Conservation (phyloP, 2,888 invertebrate genomes). For the Macrophya annulata region DNA sequence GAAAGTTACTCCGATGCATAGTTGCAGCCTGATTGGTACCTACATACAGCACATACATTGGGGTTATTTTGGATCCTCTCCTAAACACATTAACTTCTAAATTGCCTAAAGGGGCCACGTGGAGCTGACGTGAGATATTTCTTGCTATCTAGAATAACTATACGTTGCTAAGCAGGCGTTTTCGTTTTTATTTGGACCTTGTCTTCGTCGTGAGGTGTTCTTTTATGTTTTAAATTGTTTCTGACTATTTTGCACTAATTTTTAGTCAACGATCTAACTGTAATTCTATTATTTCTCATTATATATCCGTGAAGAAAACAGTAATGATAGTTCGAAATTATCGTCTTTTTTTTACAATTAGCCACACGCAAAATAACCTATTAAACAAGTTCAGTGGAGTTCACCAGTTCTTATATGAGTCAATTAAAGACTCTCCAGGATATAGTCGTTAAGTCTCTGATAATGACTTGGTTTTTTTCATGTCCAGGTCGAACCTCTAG, state of each 20-base stretch:
- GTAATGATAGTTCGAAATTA: not conserved
- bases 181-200: not conserved
- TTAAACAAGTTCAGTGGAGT: not conserved
- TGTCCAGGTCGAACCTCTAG: not conserved
- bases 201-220: not conserved
- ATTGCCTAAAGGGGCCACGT: conserved; percentile 15
- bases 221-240: conserved; percentile 12
- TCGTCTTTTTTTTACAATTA: conserved; percentile 1
- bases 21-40: not conserved
- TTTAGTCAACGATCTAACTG: not conserved
- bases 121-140: conserved; percentile 12
- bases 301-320: not conserved
- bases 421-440: not conserved
- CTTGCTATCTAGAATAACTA: not conserved
- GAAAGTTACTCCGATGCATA: not conserved
- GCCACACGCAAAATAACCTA: conserved; percentile 14
- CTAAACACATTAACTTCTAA: conserved; percentile 16
- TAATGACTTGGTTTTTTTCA: not conserved
- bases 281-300: not conserved
- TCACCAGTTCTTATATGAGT: conserved; percentile 5
- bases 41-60: not conserved
- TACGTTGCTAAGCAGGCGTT: not conserved
- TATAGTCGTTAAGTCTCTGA: conserved; percentile 3
- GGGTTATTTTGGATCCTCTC: conserved; percentile 10
- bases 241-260: not conserved